Percentiles rank a stretch among this genome's conserved stretches.
Evolutionary conservation across 2,113 vertebrate species (phyloP).

Genomic region (Echinops telfairi): DNA sequence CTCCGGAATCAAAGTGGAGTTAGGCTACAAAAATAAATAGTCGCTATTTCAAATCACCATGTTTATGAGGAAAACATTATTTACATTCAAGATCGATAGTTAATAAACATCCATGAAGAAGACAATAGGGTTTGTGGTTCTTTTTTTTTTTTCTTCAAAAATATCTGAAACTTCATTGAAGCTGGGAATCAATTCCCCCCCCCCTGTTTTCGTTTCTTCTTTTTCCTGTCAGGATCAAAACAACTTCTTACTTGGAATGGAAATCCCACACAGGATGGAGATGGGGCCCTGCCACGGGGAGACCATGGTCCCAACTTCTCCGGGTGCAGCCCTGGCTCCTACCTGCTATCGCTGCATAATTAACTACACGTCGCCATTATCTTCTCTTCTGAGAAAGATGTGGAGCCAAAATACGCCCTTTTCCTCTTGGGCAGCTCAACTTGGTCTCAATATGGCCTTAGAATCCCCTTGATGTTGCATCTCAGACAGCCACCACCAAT

Average conservation of each 20-base stretch:
- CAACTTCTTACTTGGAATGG: background rate
- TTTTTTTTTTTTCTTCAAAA: no score
- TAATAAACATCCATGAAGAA: background rate
- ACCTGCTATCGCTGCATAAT: background rate
- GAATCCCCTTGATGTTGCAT: background rate
- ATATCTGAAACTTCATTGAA: background rate
- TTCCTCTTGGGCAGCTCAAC: background rate
- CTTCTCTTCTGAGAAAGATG: background rate
- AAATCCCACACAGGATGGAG: background rate
- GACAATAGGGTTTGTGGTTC: background rate
- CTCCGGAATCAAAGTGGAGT: background rate
- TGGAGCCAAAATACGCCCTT: background rate
- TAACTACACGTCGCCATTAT: background rate
- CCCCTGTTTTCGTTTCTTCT: background rate
- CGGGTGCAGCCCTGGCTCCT: background rate
- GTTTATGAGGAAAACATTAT: background rate
- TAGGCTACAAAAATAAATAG: background rate
- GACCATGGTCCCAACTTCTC: background rate
- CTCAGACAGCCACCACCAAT: background rate
- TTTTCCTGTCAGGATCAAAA: background rate
- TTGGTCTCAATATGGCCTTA: background rate
- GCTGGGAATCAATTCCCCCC: background rate
- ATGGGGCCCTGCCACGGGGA: no score
- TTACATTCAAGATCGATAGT: background rate
- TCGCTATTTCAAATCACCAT: constrained; percentile 1